phyloP scores from a whole-genome alignment of 2,113 vertebrate species.

The Tautogolabrus adspersus region DNA sequence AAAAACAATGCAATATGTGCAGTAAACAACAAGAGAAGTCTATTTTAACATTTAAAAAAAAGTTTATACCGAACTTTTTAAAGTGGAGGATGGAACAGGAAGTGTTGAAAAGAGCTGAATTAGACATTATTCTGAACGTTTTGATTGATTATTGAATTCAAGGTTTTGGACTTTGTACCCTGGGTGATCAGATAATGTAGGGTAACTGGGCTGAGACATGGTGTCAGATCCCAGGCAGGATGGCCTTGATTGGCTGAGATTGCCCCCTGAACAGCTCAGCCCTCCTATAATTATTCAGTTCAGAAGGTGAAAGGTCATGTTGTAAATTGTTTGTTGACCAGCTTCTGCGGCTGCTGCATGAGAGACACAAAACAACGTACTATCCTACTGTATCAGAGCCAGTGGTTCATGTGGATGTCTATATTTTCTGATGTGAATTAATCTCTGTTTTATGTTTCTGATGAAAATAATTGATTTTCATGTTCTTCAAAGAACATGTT shows the following conservation, averaged over 20 bases:
- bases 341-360: background rate
- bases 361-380: background rate
- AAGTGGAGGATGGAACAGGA: background rate
- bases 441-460: background rate
- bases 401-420: background rate
- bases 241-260: background rate
- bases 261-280: background rate
- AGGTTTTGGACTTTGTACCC: constrained; percentile 59
- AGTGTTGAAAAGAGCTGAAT: background rate
- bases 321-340: background rate
- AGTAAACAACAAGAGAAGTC: background rate
- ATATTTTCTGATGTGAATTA: background rate
- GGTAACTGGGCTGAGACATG: constrained; percentile 27
- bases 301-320: background rate
- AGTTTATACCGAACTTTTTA: background rate
- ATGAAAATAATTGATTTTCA: background rate
- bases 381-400: background rate
- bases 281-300: background rate
- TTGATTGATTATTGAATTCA: constrained; percentile 22
- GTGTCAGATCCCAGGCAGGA: background rate
- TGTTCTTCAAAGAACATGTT: background rate
- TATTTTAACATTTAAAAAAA: background rate
- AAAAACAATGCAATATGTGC: no score
- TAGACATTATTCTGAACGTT: background rate
- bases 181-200: constrained; percentile 48